Base-by-base conservation (phyloP, 1,140 invertebrate genomes). In the Choristoneura fumiferana region DNA sequence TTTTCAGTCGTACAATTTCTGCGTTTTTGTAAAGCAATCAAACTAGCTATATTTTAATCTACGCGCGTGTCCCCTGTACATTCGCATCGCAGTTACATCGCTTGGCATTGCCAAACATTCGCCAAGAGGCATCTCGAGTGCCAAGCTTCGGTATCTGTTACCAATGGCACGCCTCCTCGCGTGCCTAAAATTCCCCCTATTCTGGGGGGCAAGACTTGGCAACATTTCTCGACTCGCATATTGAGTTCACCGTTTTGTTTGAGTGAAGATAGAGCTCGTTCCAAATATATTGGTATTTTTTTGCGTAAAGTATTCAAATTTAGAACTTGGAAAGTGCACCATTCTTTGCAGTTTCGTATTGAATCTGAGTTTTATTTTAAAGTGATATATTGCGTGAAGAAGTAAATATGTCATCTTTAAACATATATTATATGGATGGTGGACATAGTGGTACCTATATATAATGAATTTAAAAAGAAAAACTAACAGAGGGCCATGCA, bases 131-230 rank as follows among this genome's bases (percentile, higher is more conserved):
- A 57, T 53, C 63, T 59, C 52, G 43, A 49, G 43, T 78, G 79
- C 72, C 79, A 82, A 79, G 65, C 71, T 62, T 68, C 54, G 64
- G 65, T 57, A 73, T 77, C 71, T 73, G 68, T 74, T 75, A 75
- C 67, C 61, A 52, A 73, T 69, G 67, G 68, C 69, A 66, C 65
- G 72, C 69, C 72, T 71, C 60, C 65, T 45, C 55, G 55, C 55
- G 55, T 52, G 54, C 63, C 65, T 71, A 66, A 70, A 63, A 69
- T 49, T 36, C 54, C 54, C 54, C 54, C 37, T 14, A 14, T 40
- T 56, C 53, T 58, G 62, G 61, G 43, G 54, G 57, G 57, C 54
- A 43, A 58, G 43, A 71, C 60, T 84, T 81, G 78, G 77, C 78
- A 84, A 63, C 69, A 58, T 61, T 76, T 67, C 69, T 67, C 68